Evolutionary conservation across 2,888 invertebrate species (phyloP), one percentile per base, ranked within the genome.

Genomic region (Drosophila cyrtoloma): DNA sequence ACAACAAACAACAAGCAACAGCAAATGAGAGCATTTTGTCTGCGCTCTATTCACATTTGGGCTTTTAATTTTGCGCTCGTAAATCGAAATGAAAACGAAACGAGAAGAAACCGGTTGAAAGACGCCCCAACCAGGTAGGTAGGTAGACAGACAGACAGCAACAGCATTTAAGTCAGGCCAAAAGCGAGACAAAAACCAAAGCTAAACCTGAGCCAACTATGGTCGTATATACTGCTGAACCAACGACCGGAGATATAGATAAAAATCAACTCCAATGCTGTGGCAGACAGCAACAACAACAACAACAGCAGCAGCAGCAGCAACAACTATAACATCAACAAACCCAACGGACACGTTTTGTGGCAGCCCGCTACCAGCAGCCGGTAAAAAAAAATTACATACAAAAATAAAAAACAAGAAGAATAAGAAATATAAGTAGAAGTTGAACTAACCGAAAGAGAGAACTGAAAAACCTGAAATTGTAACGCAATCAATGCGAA

Each of bases 31-130:
- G 84, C 85, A 89, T 75, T 84, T 67, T 55, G 32, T 71, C 60
- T 51, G 26, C 58, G 71, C 71, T 88, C 77, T 74, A 87, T 85
- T 85, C 88, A 84, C 75, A 89, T 77, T 81, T 82, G 77, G 71
- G 74, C 69, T 86, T 88, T 79, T 75, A 77, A 89, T 86, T 86
- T 88, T 90, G 80, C 71, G 82, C 88, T 91, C 89, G 82, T 86
- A 90, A 88, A 90, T 90, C 80, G 85, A 90, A 89, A 90, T 82
- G 91, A 91, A 91, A 91, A 90, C 84, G 90, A 86, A 88, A 86
- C 80, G 78, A 73, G 71, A 69, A 57, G 62, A 71, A 86, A 87
- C 85, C 82, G 84, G 78, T 84, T 84, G 50, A 80, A 55, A 77
- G 78, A 81, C 79, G 82, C 73, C 81, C 81, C 73, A 77, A 72